Conservation (phyloP, 2,888 invertebrate genomes). For the Oconnorella tubifera region DNA sequence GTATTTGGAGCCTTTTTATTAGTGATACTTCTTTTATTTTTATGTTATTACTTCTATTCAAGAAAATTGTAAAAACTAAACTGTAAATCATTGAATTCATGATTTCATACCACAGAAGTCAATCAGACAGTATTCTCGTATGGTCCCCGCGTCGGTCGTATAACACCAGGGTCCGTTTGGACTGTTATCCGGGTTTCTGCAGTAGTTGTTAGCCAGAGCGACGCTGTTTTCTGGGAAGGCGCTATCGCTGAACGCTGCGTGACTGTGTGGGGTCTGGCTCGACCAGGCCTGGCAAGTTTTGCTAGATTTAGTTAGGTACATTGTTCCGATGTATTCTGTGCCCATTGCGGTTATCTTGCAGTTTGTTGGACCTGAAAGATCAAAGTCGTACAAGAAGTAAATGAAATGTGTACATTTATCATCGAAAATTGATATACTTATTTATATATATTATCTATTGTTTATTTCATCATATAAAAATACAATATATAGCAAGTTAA, state of each 20-base stretch:
- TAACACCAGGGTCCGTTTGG: slow-evolving; percentile 2
- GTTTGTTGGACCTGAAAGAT: neutral
- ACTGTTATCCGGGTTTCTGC: neutral
- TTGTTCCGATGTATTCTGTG: slow-evolving; percentile 1
- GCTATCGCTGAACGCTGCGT: neutral
- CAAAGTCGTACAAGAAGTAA: too few relatives aligned
- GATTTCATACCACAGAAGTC: neutral
- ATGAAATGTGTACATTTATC: too few relatives aligned
- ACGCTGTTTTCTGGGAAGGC: slow-evolving; percentile 1
- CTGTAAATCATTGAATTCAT: too few relatives aligned
- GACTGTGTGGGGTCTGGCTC: neutral
- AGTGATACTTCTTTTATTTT: too few relatives aligned
- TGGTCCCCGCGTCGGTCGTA: neutral
- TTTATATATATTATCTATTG: too few relatives aligned
- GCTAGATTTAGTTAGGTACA: neutral
- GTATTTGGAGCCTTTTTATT: too few relatives aligned
- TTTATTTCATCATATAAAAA: too few relatives aligned
- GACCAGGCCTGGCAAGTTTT: neutral
- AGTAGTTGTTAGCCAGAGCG: neutral
- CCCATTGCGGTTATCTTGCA: neutral
- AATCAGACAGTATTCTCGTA: neutral
- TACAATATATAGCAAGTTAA: too few relatives aligned
- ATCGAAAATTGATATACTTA: too few relatives aligned
- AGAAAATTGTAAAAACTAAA: too few relatives aligned
- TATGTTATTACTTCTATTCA: too few relatives aligned